Conservation (phyloP, 2,113 vertebrate genomes). For the Phaethornis superciliosus region DNA sequence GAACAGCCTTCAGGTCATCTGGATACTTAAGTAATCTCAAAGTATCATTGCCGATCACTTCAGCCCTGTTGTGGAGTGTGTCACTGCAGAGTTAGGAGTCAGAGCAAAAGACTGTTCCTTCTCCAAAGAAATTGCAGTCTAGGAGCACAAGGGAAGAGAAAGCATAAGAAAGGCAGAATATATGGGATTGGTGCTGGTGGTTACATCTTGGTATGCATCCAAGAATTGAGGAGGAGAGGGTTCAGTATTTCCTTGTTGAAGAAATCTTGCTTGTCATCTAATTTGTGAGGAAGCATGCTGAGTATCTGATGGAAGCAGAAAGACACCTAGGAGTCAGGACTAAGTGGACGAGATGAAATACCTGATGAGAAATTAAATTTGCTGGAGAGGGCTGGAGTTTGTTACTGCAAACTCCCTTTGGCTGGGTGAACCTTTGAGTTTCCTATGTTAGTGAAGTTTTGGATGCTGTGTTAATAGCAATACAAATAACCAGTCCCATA, state of each 20-base stretch:
- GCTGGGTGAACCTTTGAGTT: background rate
- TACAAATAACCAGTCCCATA: background rate
- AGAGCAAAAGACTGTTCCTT: background rate
- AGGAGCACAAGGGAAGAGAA: background rate
- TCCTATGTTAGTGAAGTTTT: background rate
- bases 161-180: background rate
- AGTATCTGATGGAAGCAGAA: background rate
- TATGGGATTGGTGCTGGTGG: background rate
- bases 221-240: background rate
- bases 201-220: background rate
- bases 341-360: background rate
- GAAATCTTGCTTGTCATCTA: background rate
- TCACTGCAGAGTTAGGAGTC: background rate
- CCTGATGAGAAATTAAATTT: background rate
- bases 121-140: background rate
- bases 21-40: background rate
- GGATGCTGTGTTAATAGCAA: background rate
- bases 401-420: background rate
- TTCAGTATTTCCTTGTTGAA: background rate
- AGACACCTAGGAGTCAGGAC: background rate
- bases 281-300: background rate
- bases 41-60: background rate
- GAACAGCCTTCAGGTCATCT: background rate
- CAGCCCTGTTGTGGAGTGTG: background rate
- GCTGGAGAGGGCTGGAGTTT: background rate